phyloP scores from a whole-genome alignment of 2,888 invertebrate genomes.

The Erebia palarica region DNA sequence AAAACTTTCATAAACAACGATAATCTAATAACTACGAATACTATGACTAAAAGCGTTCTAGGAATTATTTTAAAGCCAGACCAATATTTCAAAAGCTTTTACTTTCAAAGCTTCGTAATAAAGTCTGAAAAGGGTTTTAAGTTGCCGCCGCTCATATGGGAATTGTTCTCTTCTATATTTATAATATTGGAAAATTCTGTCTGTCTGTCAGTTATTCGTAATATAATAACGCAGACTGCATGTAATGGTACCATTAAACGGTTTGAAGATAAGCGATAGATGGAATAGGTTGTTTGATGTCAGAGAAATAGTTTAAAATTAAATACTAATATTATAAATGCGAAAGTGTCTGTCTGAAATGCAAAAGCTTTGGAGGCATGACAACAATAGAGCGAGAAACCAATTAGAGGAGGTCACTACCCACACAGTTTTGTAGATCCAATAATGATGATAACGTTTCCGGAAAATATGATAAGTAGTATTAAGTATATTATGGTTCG shows the following conservation, averaged over 20 bases:
- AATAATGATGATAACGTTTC: background rate
- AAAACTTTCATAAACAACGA: background rate
- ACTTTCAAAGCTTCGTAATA: constrained; percentile 19
- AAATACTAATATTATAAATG: too few relatives aligned
- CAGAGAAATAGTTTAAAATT: too few relatives aligned
- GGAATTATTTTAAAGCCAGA: constrained; percentile 15
- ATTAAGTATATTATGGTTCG: too few relatives aligned
- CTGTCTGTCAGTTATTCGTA: constrained; percentile 22
- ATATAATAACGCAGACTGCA: constrained; percentile 9
- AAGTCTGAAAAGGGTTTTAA: constrained; percentile 28
- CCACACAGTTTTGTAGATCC: background rate
- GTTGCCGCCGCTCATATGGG: constrained; percentile 15
- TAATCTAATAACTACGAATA: constrained; percentile 3
- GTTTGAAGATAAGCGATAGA: background rate
- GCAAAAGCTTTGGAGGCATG: too few relatives aligned
- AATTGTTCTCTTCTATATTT: constrained; percentile 23
- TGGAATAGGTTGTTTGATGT: too few relatives aligned
- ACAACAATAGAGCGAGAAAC: background rate
- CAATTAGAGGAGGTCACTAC: background rate
- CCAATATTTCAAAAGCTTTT: constrained; percentile 17
- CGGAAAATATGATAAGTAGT: background rate
- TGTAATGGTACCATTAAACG: constrained; percentile 1
- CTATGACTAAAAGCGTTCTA: constrained; percentile 5
- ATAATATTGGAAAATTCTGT: constrained; percentile 24
- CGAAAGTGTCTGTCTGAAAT: too few relatives aligned